phyloP scores from a whole-genome alignment of 1,140 invertebrate species.

The Drosophila bipectinata region DNA sequence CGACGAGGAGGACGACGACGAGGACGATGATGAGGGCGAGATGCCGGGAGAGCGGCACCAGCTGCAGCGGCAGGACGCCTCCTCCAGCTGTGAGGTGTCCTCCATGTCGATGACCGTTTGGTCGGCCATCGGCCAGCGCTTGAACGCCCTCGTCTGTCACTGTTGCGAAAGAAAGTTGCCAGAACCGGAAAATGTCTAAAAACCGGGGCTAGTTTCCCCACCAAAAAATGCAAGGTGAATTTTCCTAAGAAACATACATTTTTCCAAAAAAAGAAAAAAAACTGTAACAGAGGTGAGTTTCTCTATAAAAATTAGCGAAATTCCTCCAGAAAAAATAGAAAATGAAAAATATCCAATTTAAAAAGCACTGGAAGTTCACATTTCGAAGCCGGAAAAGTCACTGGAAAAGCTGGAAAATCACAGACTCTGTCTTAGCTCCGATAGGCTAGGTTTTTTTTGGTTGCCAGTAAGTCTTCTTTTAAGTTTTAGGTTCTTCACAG shows the following conservation, averaged over 20 bases:
- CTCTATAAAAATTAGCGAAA: not conserved
- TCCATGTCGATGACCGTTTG: conserved; percentile 80
- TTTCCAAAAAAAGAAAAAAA: not conserved
- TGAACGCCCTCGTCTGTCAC: conserved; percentile 82
- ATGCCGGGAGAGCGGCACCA: conserved; percentile 23
- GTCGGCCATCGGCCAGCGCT: conserved; percentile 76
- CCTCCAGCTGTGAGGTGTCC: conserved; percentile 77
- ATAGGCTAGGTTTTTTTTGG: conserved; percentile 10
- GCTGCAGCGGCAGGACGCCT: conserved; percentile 46
- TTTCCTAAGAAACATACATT: not conserved
- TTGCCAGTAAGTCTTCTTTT: conserved; percentile 1
- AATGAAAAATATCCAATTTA: not conserved
- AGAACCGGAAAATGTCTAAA: conserved; percentile 83
- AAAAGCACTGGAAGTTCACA: not conserved
- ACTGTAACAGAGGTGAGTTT: not conserved
- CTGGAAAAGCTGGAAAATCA: not conserved
- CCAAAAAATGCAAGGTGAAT: not conserved
- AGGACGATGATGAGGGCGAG: conserved; percentile 14
- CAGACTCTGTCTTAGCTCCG: conserved; percentile 5
- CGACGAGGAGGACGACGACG: conserved; percentile 13
- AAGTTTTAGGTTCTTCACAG: conserved; percentile 15
- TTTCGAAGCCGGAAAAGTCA: conserved; percentile 10
- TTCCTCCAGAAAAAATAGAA: not conserved
- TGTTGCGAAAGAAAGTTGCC: conserved; percentile 83
- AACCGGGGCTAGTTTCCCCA: not conserved